Base-by-base conservation (phyloP, 2,888 invertebrate species). In the Heliconius sara region DNA sequence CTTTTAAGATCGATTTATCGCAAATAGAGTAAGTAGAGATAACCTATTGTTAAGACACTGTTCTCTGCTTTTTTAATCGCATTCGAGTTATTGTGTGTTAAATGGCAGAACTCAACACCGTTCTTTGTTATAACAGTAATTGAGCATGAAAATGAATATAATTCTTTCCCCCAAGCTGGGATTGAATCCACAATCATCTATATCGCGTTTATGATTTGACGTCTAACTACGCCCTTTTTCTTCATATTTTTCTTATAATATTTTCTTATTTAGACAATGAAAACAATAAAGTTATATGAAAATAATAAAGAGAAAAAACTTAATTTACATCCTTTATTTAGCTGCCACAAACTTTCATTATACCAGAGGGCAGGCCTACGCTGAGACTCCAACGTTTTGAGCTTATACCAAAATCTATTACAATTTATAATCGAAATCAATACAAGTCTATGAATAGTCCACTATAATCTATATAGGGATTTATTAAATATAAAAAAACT, bases 341-440 rank as follows among this genome's bases (percentile, higher is more conserved):
- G 34, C 39, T 43, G n/a, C n/a, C 39, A 68, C 13, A 68, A 68
- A 68, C 39, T 39, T 39, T 68, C 39, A 68, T 68, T n/a, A 68
- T 2, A n/a, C 39, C 10, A 39, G 22, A 34, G 39, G n/a, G n/a
- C 9, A 34, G 10, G 34, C 68, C 6, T 43, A 68, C 13, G 39
- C 39, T 39, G 12, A 5, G n/a, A 68, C 68, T 39, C 39, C 6
- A 34, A 43, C 22, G 12, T 39, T 39, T n/a, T 6, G 68, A 68
- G 25, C 68, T 39, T n/a, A 68, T 68, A 12, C 68, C 39, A 68
- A 68, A 68, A 68, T 43, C 12, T 39, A 67, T 67, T 34, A 67
- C 30, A 68, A 43, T 43, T 68, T 39, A 43, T 68, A 43, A n/a
- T 25, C n/a, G 39, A 68, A 68, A 68, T 68, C 57, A 30, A 34